Evolutionary conservation across 2,797 vertebrate species (phyloP).

Genomic region (Silurus aristotelis): DNA sequence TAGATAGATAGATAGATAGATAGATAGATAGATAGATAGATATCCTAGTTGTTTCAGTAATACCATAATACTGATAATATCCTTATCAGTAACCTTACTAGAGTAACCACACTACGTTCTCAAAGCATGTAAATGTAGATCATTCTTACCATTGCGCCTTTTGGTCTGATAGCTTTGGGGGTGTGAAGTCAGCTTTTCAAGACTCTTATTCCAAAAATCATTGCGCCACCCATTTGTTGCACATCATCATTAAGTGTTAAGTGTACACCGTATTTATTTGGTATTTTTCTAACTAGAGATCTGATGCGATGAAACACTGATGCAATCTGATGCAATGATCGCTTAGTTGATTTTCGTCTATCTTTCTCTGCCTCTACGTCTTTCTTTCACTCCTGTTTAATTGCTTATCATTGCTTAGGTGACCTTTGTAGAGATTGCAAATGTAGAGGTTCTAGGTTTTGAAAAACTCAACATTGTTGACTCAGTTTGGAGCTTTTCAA

Average conservation of each 20-base stretch:
- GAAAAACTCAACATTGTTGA: background rate
- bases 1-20: too few relatives aligned
- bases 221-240: constrained; percentile 6
- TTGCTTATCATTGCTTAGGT: background rate
- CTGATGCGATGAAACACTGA: constrained; percentile 27
- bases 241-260: constrained; percentile 27
- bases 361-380: background rate
- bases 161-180: constrained; percentile 11
- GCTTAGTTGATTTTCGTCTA: constrained; percentile 13
- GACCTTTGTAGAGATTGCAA: background rate
- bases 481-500: background rate
- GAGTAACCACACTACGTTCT: too few relatives aligned
- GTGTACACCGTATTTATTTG: constrained; percentile 27
- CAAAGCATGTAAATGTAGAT: background rate
- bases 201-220: background rate
- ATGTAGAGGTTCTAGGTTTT: background rate
- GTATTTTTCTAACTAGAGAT: constrained; percentile 21
- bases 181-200: background rate
- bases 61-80: background rate
- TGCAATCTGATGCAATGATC: constrained; percentile 33
- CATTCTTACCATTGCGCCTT: constrained; percentile 12
- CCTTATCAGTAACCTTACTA: background rate
- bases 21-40: background rate
- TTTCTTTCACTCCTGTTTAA: background rate
- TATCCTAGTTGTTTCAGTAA: background rate